These are phyloP conservation scores for Anas georgica DNA, from an alignment of 2,797 vertebrate genomes.

Conservation along the genomic window DNA sequence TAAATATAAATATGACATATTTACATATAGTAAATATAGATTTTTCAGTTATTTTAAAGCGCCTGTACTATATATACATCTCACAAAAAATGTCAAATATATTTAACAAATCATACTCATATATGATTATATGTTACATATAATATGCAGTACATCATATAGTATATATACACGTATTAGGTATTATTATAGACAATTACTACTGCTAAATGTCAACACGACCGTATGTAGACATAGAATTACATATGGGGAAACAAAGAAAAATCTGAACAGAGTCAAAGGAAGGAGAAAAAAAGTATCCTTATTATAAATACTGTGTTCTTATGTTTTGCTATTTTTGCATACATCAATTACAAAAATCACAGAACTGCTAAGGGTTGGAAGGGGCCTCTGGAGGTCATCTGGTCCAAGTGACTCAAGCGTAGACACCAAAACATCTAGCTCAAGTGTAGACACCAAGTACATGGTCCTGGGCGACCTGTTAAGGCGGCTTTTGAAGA, in stretches of 20 bases:
- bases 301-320: background rate
- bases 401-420: background rate
- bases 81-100: background rate
- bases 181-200: background rate
- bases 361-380: background rate
- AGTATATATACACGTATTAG: background rate
- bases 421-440: background rate
- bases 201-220: too few species aligned
- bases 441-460: background rate
- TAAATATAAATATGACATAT: background rate
- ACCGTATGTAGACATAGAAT: background rate
- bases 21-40: fast-evolving
- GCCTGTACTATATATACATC: background rate
- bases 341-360: background rate
- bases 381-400: background rate
- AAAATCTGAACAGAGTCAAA: background rate
- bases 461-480: too few species aligned
- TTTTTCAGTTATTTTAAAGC: background rate
- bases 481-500: background rate
- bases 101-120: background rate
- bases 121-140: too few species aligned
- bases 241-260: background rate
- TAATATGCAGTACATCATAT: background rate
- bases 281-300: background rate
- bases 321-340: background rate